A percentile compares a stretch with the other conserved stretches of the same genome.
phyloP scores from a whole-genome alignment of 2,888 invertebrate genomes.

The Chloroclysta siterata region DNA sequence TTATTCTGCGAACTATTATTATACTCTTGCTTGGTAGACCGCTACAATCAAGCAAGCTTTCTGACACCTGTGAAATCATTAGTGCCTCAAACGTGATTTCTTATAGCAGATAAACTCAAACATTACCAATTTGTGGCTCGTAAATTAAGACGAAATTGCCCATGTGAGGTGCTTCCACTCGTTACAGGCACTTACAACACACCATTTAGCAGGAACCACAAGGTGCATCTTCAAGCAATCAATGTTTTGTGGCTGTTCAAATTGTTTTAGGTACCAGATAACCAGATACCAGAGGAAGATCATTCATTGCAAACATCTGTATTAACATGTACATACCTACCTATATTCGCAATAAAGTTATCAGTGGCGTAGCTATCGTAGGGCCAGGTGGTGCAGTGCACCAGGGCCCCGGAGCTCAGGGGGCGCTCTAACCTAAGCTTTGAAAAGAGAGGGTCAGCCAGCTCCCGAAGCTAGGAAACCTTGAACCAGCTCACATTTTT shows the following conservation, averaged over 20 bases:
- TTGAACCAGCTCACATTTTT: too few relatives aligned
- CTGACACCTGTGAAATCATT: constrained; percentile 30
- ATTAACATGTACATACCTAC: too few relatives aligned
- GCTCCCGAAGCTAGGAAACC: too few relatives aligned
- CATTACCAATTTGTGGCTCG: constrained; percentile 46
- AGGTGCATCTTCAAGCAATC: constrained; percentile 34
- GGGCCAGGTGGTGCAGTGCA: too few relatives aligned
- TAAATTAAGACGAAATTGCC: constrained; percentile 49
- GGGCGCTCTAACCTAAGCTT: too few relatives aligned
- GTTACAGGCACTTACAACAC: constrained; percentile 46
- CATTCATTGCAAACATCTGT: too few relatives aligned
- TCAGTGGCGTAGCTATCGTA: too few relatives aligned
- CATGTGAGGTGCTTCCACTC: constrained; percentile 40
- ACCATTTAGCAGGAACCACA: constrained; percentile 47
- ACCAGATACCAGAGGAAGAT: too few relatives aligned
- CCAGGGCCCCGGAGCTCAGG: too few relatives aligned
- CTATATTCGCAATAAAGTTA: too few relatives aligned
- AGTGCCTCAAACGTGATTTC: constrained; percentile 26
- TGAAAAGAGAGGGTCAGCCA: too few relatives aligned
- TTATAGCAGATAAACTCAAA: constrained; percentile 41
- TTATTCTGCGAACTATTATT: too few relatives aligned
- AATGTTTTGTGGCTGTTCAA: constrained; percentile 39
- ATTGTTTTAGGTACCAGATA: constrained; percentile 16
- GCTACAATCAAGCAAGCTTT: constrained; percentile 16
- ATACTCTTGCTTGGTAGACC: not conserved